Conservation (phyloP, 2,113 vertebrate species). For the Empidonax traillii region DNA sequence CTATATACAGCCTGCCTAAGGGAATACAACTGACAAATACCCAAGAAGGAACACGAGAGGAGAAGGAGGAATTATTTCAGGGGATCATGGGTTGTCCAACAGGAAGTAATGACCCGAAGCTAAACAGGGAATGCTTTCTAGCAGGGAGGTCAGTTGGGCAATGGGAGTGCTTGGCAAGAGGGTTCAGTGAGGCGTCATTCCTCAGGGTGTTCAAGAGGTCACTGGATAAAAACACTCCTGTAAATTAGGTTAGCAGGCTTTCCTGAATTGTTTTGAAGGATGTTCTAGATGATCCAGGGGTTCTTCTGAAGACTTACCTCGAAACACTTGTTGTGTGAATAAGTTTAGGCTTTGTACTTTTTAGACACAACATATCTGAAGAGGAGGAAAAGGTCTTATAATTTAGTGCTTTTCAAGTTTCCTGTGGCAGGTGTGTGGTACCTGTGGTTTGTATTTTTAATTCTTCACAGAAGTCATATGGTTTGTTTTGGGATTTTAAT, state of each 20-base stretch:
- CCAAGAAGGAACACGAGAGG: not conserved
- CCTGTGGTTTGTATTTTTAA: not conserved
- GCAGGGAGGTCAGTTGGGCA: not conserved
- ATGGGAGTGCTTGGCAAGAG: not conserved
- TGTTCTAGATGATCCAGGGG: not conserved
- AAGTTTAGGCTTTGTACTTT: not conserved
- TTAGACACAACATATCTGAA: not conserved
- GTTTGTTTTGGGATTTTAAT: not conserved
- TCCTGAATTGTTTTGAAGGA: not conserved
- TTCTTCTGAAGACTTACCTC: not conserved
- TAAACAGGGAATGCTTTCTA: not conserved
- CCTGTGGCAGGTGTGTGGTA: not conserved
- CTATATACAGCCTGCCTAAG: not conserved
- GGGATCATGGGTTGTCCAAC: not conserved
- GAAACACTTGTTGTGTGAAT: not conserved
- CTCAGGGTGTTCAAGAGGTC: not conserved
- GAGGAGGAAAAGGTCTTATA: not conserved
- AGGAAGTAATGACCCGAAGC: not conserved
- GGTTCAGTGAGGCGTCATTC: rapidly evolving
- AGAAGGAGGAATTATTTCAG: not conserved
- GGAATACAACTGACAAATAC: not conserved
- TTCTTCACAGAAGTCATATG: not conserved
- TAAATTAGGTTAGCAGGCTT: not conserved
- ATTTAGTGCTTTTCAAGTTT: not conserved
- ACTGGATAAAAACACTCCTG: rapidly evolving